Conservation (phyloP, 2,888 invertebrate genomes). For the Machimus atricapillus region DNA sequence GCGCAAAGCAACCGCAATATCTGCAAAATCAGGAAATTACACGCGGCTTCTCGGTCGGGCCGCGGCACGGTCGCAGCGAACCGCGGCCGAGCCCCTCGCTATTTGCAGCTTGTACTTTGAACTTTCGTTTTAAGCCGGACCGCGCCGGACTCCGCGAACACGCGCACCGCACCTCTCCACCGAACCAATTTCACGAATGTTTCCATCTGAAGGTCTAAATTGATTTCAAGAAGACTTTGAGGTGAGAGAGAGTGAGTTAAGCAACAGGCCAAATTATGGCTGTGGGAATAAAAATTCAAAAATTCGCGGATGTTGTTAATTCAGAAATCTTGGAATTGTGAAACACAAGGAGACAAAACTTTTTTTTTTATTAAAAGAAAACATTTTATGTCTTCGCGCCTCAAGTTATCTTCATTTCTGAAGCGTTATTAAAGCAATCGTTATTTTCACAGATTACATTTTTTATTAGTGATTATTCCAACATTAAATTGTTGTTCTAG, state of each 20-base stretch:
- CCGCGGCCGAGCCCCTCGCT: neutral
- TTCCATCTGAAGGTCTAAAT: neutral
- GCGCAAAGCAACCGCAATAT: neutral
- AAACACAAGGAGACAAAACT: neutral
- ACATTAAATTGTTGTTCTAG: neutral
- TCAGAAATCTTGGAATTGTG: neutral
- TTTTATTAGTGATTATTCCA: neutral
- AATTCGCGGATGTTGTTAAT: neutral
- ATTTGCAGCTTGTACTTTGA: slow-evolving; percentile 9
- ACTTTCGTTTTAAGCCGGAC: neutral
- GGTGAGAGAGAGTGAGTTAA: neutral
- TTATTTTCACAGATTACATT: neutral
- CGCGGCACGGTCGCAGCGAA: neutral
- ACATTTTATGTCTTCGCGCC: neutral
- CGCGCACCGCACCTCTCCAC: neutral
- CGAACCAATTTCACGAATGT: neutral
- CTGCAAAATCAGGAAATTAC: neutral
- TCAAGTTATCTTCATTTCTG: neutral
- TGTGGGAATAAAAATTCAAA: neutral
- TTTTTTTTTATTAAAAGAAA: neutral
- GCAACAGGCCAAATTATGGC: neutral
- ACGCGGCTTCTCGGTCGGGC: neutral
- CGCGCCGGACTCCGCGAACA: neutral
- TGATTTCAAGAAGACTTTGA: neutral
- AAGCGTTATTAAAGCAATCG: neutral